phyloP scores from a whole-genome alignment of 2,888 invertebrate genomes.

The Drosophila percnosoma region DNA sequence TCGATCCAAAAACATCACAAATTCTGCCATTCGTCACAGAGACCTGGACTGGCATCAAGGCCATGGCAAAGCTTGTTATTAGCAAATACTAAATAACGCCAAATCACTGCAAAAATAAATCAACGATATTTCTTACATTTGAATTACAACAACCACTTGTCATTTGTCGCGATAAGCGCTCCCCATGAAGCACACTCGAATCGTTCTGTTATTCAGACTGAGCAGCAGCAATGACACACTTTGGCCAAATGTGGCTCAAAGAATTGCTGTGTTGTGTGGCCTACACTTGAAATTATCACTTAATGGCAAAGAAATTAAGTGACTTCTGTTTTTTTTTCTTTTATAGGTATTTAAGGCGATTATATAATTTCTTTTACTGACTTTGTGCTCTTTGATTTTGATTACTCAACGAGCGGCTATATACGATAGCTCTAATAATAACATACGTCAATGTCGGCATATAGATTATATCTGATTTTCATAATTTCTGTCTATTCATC shows the following conservation, averaged over 20 bases:
- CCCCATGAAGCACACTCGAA: slow-evolving; percentile 28
- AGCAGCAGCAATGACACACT: slow-evolving; percentile 32
- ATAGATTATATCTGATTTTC: neutral
- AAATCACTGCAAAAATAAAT: slow-evolving; percentile 52
- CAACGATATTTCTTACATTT: slow-evolving; percentile 36
- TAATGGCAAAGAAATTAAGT: slow-evolving; percentile 7
- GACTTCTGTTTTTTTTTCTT: neutral
- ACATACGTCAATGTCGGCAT: neutral
- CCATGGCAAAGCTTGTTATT: slow-evolving; percentile 81
- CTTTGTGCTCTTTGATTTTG: neutral
- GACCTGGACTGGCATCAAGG: slow-evolving; percentile 86
- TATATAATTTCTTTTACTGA: neutral
- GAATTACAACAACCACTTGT: slow-evolving; percentile 11
- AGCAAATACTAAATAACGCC: slow-evolving; percentile 49
- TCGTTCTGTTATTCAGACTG: slow-evolving; percentile 4
- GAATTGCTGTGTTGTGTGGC: slow-evolving; percentile 27
- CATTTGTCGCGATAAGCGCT: slow-evolving; percentile 12
- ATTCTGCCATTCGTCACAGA: slow-evolving; percentile 87
- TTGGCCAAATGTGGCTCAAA: slow-evolving; percentile 14
- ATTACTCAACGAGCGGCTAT: neutral
- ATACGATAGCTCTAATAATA: neutral
- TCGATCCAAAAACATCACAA: slow-evolving; percentile 86
- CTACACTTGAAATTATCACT: slow-evolving; percentile 29
- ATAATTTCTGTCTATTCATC: neutral
- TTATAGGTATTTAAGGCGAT: neutral